Percentiles rank a stretch among this genome's conserved stretches.
phyloP scores from a whole-genome alignment of 2,113 vertebrate species.

The Danionella cerebrum region DNA sequence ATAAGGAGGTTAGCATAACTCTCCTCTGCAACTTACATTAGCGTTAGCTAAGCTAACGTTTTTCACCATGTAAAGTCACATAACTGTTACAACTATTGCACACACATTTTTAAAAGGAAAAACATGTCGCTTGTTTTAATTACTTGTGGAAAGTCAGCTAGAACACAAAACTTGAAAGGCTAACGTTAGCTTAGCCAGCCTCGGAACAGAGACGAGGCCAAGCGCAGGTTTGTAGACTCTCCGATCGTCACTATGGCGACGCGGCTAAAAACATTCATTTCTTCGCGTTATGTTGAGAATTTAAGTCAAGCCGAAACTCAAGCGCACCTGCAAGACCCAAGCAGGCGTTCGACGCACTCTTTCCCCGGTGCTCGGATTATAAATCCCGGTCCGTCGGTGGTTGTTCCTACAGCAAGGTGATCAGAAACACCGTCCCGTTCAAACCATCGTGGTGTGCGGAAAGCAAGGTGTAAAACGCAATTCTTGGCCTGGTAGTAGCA shows the following conservation, averaged over 20 bases:
- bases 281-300: too few species aligned
- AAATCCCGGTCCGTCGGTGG: constrained; percentile 7
- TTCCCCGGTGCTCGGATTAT: neutral
- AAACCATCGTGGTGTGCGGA: constrained; percentile 24
- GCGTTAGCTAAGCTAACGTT: too few species aligned
- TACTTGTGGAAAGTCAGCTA: neutral
- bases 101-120: too few species aligned
- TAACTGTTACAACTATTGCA: too few species aligned
- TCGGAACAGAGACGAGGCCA: neutral
- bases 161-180: neutral
- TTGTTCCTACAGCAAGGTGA: constrained; percentile 8
- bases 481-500: neutral
- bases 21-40: too few species aligned
- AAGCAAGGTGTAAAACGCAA: neutral
- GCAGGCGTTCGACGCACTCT: neutral
- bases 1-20: too few species aligned
- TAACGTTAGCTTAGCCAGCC: neutral
- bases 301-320: neutral
- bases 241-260: neutral
- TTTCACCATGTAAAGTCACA: too few species aligned
- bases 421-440: neutral
- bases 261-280: neutral
- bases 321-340: constrained; percentile 9
- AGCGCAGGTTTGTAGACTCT: neutral
- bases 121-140: too few species aligned